Evolutionary conservation across 2,888 invertebrate species (phyloP), one percentile per base, ranked within the genome.

Genomic region (Listrodromus nycthemerus): DNA sequence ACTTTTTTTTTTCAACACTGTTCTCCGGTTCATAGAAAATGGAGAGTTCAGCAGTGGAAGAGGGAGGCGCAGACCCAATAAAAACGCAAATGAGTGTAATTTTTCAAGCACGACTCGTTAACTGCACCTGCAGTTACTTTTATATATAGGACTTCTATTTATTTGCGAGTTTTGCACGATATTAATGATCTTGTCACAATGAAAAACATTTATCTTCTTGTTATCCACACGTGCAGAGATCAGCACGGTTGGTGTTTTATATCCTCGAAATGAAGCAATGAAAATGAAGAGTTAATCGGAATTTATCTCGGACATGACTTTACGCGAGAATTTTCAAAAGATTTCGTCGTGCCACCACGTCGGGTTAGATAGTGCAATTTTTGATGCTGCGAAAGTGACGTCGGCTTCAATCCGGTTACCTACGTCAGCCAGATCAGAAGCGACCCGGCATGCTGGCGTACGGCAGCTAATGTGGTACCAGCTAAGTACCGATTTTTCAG

Each of bases 71-170:
- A 55, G 67, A 58, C 66, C 45, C 80, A 67, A 74, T 80, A 33
- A 61, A 80, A 73, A 67, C 67, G 45, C 21, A 58, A 67, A 58
- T 66, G 80, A 70, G 70, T 45, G 58, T 75, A 75, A 83, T 83
- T 82, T 82, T 82, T 79, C 79, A 75, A 79, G 21, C 75, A 66
- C 58, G 70, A 58, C 82, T 79, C 82, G 82, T 83, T 83, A 82
- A 78, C 82, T 75, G 55, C 70, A 66, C 74, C 82, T 24, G 50
- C 58, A 66, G 41, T 33, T 52, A 50, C 48, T 13, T 10, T 6
- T 55, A 58, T 41, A 10, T 55, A 24, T 21, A 19, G 19, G n/a
- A 66, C 65, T 19, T 30, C 70, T 30, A 77, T 80, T 73, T 61
- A 69, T 80, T 70, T 67, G 52, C 45, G 55, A 41, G 33, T 45